phyloP scores from a whole-genome alignment of 2,888 invertebrate genomes.

The Dilophus febrilis region DNA sequence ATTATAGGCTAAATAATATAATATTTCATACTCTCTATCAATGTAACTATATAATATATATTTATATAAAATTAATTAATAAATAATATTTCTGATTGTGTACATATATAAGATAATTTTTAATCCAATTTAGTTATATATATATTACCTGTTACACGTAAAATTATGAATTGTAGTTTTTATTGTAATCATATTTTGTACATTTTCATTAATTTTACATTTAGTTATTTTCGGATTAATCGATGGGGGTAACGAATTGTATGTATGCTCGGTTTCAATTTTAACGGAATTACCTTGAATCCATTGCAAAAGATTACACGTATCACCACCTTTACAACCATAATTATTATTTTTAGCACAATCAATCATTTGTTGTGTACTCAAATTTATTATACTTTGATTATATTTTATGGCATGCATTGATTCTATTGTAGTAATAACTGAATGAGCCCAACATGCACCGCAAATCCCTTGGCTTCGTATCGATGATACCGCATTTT shows the following conservation, averaged over 20 bases:
- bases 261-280: constrained; percentile 38
- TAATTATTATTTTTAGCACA: constrained; percentile 54
- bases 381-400: constrained; percentile 48
- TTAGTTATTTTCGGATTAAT: constrained; percentile 1
- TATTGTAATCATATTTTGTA: constrained; percentile 2
- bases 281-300: constrained; percentile 36
- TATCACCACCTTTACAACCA: constrained; percentile 68
- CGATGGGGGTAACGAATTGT: constrained; percentile 34
- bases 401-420: constrained; percentile 59
- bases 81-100: not conserved
- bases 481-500: constrained; percentile 47
- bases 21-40: constrained; percentile 10
- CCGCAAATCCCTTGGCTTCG: constrained; percentile 61
- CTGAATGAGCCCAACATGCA: constrained; percentile 77
- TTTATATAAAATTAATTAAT: constrained; percentile 4
- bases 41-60: constrained; percentile 11
- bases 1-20: constrained; percentile 38
- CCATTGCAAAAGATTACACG: constrained; percentile 63
- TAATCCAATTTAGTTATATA: too few relatives aligned
- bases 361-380: constrained; percentile 55
- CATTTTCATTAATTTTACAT: not conserved
- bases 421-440: constrained; percentile 55
- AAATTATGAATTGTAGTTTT: constrained; percentile 7
- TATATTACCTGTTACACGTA: constrained; percentile 11
- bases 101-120: not conserved